Evolutionary conservation across 2,113 vertebrate genomes (phyloP).

Genomic region (Dipodomys spectabilis): DNA sequence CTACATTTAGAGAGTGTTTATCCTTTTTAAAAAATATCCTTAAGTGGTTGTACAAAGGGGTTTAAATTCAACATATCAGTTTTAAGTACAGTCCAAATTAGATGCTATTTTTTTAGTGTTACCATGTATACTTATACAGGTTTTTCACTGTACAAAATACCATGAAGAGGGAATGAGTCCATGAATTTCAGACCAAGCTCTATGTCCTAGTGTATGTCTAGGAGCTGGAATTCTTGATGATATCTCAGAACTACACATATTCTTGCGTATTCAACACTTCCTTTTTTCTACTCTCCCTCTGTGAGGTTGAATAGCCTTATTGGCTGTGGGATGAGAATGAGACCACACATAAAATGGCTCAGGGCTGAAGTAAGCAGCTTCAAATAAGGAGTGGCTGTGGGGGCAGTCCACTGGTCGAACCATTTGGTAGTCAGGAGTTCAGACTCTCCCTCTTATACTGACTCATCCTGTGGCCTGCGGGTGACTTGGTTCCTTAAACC

Average conservation of each 20-base stretch:
- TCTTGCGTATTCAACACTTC: not conserved
- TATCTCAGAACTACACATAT: not conserved
- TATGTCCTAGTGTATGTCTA: not conserved
- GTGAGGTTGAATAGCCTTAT: not conserved
- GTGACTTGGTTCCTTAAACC: slow-evolving; percentile 69
- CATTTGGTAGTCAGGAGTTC: not conserved
- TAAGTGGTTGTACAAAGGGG: too few relatives aligned
- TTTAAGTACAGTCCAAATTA: too few relatives aligned
- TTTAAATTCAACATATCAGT: too few relatives aligned
- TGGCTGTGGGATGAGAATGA: not conserved
- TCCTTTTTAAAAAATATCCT: not conserved
- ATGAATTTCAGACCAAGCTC: not conserved
- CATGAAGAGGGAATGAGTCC: not conserved
- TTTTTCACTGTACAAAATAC: not conserved
- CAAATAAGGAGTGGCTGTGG: not conserved
- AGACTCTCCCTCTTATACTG: slow-evolving; percentile 16
- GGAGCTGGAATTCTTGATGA: not conserved
- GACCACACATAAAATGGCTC: not conserved
- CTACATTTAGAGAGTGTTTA: not conserved
- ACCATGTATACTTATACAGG: fast-evolving
- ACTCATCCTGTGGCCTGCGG: slow-evolving; percentile 54
- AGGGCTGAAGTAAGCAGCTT: not conserved
- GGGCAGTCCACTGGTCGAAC: not conserved
- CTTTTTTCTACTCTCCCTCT: not conserved
- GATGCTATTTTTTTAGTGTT: not conserved